Conservation (phyloP, 2,797 vertebrate genomes). For the Crenichthys baileyi region DNA sequence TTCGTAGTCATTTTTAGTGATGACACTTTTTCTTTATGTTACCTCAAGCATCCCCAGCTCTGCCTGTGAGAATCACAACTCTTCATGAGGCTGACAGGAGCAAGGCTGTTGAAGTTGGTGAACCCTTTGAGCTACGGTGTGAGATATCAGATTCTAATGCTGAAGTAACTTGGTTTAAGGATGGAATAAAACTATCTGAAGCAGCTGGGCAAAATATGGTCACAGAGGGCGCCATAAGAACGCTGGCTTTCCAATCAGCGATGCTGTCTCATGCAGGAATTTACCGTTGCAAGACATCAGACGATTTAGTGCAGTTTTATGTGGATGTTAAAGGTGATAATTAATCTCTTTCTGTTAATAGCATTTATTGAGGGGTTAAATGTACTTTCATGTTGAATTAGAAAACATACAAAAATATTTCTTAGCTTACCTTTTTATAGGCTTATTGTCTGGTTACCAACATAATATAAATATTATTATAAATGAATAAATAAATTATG, state of each 20-base stretch:
- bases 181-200: constrained; percentile 74
- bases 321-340: constrained; percentile 87
- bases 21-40: constrained; percentile 78
- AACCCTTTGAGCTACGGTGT: constrained; percentile 68
- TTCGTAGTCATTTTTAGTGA: constrained; percentile 69
- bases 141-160: constrained; percentile 75
- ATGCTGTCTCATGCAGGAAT: constrained; percentile 69
- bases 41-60: constrained; percentile 80
- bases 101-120: constrained; percentile 73
- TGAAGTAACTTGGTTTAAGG: constrained; percentile 82
- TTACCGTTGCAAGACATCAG: constrained; percentile 76
- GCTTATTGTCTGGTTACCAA: neutral
- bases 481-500: neutral
- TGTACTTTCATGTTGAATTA: neutral
- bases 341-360: constrained; percentile 10
- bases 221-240: constrained; percentile 75
- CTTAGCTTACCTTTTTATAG: neutral
- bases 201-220: constrained; percentile 66
- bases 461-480: neutral
- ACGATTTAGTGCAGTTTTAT: constrained; percentile 76
- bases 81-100: constrained; percentile 74
- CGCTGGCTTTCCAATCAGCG: constrained; percentile 76
- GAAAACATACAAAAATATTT: neutral
- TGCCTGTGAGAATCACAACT: constrained; percentile 75
- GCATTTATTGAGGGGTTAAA: neutral